A percentile compares a stretch with the other conserved stretches of the same genome.
Evolutionary conservation across 2,113 vertebrate genomes (phyloP).

Genomic region (Sorex fumeus): DNA sequence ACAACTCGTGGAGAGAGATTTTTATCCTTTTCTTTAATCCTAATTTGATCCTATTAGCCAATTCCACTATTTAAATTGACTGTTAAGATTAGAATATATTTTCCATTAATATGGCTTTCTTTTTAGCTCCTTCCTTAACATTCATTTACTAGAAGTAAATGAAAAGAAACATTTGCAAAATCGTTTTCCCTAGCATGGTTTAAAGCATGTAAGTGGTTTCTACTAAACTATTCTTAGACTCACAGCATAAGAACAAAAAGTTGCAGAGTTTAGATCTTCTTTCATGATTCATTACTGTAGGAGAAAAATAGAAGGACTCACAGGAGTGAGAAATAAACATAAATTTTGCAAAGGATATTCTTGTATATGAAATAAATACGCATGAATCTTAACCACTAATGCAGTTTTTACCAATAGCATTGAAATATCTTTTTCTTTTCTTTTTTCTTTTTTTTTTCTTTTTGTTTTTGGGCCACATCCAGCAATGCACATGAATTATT

Average conservation of each 20-base stretch:
- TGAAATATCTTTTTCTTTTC: too few species aligned
- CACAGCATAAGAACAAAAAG: slow-evolving; percentile 47
- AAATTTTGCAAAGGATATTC: slow-evolving; percentile 26
- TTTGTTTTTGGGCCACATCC: too few species aligned
- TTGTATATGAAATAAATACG: not conserved
- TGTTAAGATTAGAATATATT: slow-evolving; percentile 79
- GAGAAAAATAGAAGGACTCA: slow-evolving; percentile 1
- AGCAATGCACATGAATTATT: too few species aligned
- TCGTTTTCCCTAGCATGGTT: not conserved
- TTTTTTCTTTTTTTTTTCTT: too few species aligned
- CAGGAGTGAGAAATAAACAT: slow-evolving; percentile 47
- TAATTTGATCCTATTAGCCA: slow-evolving; percentile 83
- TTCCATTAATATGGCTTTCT: slow-evolving; percentile 67
- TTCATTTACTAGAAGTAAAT: slow-evolving; percentile 73
- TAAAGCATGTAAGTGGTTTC: slow-evolving; percentile 4
- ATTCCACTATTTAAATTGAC: slow-evolving; percentile 81
- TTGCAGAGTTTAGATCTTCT: slow-evolving; percentile 51
- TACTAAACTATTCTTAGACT: slow-evolving; percentile 62
- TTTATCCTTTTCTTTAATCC: slow-evolving; percentile 73
- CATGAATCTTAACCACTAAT: slow-evolving; percentile 36
- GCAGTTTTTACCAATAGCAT: not conserved
- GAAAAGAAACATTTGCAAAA: slow-evolving; percentile 69
- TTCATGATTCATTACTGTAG: slow-evolving; percentile 17
- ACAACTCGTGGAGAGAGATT: slow-evolving; percentile 81
- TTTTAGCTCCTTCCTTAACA: slow-evolving; percentile 71